A percentile compares a stretch with the other conserved stretches of the same genome.
These are phyloP conservation scores for Natator depressus DNA, from an alignment of 2,113 vertebrate species.

Conservation along the genomic window DNA sequence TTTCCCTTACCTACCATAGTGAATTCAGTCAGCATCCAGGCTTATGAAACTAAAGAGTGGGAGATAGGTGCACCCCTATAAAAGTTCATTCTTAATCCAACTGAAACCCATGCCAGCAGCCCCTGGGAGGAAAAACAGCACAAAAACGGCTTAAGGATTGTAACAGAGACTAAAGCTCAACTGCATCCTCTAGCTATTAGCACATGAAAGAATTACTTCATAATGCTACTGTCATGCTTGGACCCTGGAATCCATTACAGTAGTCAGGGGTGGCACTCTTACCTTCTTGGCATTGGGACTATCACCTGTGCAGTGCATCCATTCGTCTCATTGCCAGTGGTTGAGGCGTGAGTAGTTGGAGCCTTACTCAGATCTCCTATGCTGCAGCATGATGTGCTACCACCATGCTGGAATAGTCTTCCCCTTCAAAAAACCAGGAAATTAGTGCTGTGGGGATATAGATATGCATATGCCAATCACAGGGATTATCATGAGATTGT, in stretches of 20 bases:
- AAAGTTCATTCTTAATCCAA: background rate
- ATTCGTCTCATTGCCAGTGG: background rate
- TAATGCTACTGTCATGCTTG: background rate
- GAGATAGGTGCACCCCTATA: background rate
- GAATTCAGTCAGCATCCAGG: background rate
- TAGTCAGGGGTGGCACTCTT: background rate
- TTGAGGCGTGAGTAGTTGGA: background rate
- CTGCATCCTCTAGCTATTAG: background rate
- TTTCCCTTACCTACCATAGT: background rate
- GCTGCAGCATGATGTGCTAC: background rate
- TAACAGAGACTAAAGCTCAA: background rate
- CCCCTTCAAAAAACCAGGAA: rapidly evolving
- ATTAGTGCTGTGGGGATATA: rapidly evolving
- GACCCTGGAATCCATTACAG: background rate
- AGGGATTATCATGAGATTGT: background rate
- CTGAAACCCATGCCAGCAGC: background rate
- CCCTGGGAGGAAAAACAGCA: background rate
- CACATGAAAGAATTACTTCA: background rate
- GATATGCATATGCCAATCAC: background rate
- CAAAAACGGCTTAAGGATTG: background rate
- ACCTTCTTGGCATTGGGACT: background rate
- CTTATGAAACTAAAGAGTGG: background rate
- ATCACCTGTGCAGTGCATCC: background rate
- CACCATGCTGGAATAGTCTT: background rate
- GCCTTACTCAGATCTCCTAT: rapidly evolving